Evolutionary conservation across 2,888 invertebrate genomes (phyloP).

Genomic region (Polydrusus cervinus): DNA sequence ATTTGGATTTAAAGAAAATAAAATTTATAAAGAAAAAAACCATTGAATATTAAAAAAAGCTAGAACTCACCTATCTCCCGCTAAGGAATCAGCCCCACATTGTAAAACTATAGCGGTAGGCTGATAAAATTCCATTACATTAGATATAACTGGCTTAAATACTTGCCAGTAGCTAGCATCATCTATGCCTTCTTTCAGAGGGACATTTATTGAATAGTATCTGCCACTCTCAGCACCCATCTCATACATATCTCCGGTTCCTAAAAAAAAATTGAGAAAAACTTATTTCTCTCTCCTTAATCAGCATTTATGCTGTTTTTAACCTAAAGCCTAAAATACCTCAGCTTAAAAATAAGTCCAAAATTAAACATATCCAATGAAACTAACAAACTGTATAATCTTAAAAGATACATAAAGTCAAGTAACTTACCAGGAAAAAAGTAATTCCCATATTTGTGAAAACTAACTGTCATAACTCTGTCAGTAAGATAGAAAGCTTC

Average conservation of each 20-base stretch:
- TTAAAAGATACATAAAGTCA: not conserved
- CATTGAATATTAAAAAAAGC: too few species aligned
- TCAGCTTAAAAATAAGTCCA: too few species aligned
- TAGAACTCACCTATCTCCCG: slow-evolving; percentile 82
- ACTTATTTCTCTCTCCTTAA: too few species aligned
- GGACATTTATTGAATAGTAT: slow-evolving; percentile 98
- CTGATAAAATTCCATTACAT: slow-evolving; percentile 96
- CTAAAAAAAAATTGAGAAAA: slow-evolving; percentile 51
- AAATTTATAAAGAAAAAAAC: too few species aligned
- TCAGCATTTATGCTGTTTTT: too few species aligned
- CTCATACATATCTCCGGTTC: slow-evolving; percentile 98
- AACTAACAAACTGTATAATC: too few species aligned
- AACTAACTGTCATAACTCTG: slow-evolving; percentile 99
- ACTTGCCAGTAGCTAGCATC: slow-evolving; percentile 92
- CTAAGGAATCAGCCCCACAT: slow-evolving; percentile 98
- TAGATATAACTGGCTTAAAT: slow-evolving; percentile 94
- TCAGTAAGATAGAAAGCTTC: slow-evolving; percentile 98
- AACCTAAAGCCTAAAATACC: too few species aligned
- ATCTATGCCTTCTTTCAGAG: slow-evolving; percentile 97
- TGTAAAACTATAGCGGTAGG: slow-evolving; percentile 98
- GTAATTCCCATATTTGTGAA: slow-evolving; percentile 98
- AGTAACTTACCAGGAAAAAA: slow-evolving; percentile 93
- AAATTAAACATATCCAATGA: too few species aligned
- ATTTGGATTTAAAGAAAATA: too few species aligned
- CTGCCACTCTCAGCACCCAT: slow-evolving; percentile 96